phyloP scores from a whole-genome alignment of 2,888 invertebrate species.

The Ennomos erosarius region DNA sequence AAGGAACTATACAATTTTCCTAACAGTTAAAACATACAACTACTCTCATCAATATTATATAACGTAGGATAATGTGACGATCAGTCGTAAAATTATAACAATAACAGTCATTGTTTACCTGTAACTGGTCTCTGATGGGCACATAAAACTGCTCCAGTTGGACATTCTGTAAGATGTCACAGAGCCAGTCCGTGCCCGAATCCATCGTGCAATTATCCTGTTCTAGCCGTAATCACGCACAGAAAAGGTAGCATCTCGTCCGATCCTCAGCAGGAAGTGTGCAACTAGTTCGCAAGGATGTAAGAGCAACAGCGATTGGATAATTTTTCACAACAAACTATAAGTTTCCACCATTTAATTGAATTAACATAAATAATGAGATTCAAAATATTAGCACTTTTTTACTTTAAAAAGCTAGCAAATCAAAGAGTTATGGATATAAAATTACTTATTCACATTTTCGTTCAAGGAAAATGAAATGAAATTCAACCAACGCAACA shows the following conservation, averaged over 20 bases:
- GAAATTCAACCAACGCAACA: constrained; percentile 24
- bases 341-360: neutral
- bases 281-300: constrained; percentile 53
- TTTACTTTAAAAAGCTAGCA: constrained; percentile 29
- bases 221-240: constrained; percentile 41
- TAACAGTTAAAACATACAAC: too few relatives aligned
- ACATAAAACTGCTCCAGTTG: constrained; percentile 96
- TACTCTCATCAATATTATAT: too few relatives aligned
- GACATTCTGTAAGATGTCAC: constrained; percentile 94
- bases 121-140: constrained; percentile 95
- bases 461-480: constrained; percentile 27
- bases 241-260: constrained; percentile 68
- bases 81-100: constrained; percentile 3
- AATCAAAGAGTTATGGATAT: too few relatives aligned
- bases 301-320: constrained; percentile 37
- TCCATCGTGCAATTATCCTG: constrained; percentile 63
- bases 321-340: constrained; percentile 33
- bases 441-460: constrained; percentile 8
- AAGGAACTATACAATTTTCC: too few relatives aligned
- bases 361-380: constrained; percentile 10
- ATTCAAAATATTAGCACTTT: constrained; percentile 21
- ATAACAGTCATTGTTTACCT: constrained; percentile 81
- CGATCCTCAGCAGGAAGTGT: constrained; percentile 65
- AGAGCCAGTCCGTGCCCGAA: constrained; percentile 90
- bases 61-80: too few relatives aligned